Base-by-base conservation (phyloP, 92 coral and sea anemone species). In the Siderastrea siderea region DNA sequence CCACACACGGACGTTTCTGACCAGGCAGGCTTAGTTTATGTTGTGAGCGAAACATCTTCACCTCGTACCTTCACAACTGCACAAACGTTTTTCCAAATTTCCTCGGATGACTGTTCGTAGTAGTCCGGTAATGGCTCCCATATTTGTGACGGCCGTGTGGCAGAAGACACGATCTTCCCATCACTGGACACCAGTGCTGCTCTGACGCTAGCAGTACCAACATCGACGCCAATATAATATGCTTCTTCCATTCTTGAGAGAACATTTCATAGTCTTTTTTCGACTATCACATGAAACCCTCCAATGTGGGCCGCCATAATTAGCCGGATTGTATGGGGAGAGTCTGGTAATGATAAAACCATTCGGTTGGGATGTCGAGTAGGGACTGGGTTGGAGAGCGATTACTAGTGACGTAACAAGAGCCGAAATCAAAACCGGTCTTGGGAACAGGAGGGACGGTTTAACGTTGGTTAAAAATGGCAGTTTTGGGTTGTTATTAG, bases 141-240 rank as follows among this genome's bases (percentile, higher is more conserved):
- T 59, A 97, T 94, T 65, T 92, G 93, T 50, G 94, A 83, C 13
- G 95, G 91, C 58, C 79, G 80, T 45, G 94, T 82, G 17, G 90
- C 84, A 14, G 68, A 88, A 13, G 81, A 52, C 46, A 90, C 80
- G 47, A 97, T 73, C 43, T 83, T 85, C 57, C 99, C 99, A 57
- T 91, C 88, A 9, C 81, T 15, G 19, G 93, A 78, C 6, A 96
- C 94, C 26, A 96, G 90, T 3, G 94, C 98, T 7, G 99, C 96
- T 2, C 99, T 93, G 7, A 96, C 98, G 74, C 99, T 96, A 50
- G 90, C 86, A 7, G 98, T 96, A 4, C 99, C 99, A 53, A 96
- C 99, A 87, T 96, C 99, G 50, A 94, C 99, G 45, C 98, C 99
- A 48, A 96, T 77, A 74, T 93, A 96, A 62, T 63, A 84, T 14